Base-by-base conservation (phyloP, 1,140 invertebrate species). In the Drosophila pallidifrons region DNA sequence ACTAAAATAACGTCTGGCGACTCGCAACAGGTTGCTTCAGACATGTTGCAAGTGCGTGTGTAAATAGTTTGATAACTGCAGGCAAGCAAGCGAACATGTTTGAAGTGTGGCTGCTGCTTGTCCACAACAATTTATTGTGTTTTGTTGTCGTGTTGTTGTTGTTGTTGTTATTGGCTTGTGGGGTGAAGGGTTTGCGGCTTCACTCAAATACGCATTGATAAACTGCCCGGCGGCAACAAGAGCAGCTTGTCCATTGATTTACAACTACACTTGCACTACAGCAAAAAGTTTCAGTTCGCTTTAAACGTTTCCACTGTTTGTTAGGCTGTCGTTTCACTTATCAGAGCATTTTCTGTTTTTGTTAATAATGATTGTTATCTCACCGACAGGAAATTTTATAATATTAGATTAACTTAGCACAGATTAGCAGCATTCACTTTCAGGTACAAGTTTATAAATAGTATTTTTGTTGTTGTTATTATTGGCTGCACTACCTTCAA, bases 401-500 rank as follows among this genome's bases (percentile, higher is more conserved):
- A 55, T 72, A 16, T 20, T 35, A 75, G 72, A 75, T 75, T 75
- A 75, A 68, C 46, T 28, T 15, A 10, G 47, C 45, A 65, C 43
- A 46, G 49, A 58, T 76, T 76, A 11, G 11, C 25, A 32, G 5
- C 25, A 52, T 60, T 68, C 35, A 61, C 47, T 49, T 75, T 66
- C 55, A 45, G 63, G 16, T 63, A 71, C 5, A 49, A 7, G 7
- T 54, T 49, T 61, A 55, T 63, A 45, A 43, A 60, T 78, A 43
- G 58, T 43, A 35, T 46, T n/a, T 78, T 47, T 58, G 15, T 38
- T 51, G 35, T 8, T 38, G 6, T 11, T 38, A 10, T 38, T 38
- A 8, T 28, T 13, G 28, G 5, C 2, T 16, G 16, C n/a, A 11
- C 28, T 93, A 94, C 94, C 93, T 93, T 94, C 80, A 73, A 91